Percentiles rank a stretch among this genome's conserved stretches.
Evolutionary conservation across 2,888 invertebrate genomes (phyloP).

Genomic region (Melolontha melolontha): DNA sequence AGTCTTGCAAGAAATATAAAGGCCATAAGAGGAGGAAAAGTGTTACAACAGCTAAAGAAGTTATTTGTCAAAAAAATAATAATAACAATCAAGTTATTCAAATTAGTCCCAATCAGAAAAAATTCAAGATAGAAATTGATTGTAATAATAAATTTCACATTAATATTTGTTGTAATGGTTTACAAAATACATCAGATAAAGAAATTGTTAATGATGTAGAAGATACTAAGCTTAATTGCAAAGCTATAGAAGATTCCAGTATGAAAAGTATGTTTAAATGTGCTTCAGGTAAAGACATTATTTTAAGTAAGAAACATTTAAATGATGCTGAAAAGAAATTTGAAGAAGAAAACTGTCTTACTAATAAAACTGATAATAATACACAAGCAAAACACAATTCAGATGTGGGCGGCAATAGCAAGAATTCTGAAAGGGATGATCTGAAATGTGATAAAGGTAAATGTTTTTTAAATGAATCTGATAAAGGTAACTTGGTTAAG

Average conservation of each 20-base stretch:
- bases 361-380: not conserved
- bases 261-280: constrained; percentile 21
- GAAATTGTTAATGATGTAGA: constrained; percentile 10
- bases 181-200: constrained; percentile 12
- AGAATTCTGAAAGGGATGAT: not conserved
- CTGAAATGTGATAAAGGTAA: not conserved
- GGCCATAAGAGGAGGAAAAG: constrained; percentile 27
- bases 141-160: constrained; percentile 41
- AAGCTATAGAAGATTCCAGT: constrained; percentile 16
- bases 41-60: constrained; percentile 9
- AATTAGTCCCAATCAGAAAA: constrained; percentile 38
- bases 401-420: not conserved
- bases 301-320: not conserved
- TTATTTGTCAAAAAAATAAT: not conserved
- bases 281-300: constrained; percentile 14
- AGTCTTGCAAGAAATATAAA: constrained; percentile 35
- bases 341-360: not conserved
- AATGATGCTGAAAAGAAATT: constrained; percentile 14
- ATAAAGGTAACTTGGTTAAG: constrained; percentile 28
- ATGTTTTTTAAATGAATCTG: not conserved
- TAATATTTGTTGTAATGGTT: constrained; percentile 41
- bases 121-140: constrained; percentile 44
- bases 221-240: constrained; percentile 10
- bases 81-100: constrained; percentile 32
- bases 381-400: not conserved